Evolutionary conservation across 2,797 vertebrate genomes (phyloP).

Genomic region (Megalops cyprinoides): DNA sequence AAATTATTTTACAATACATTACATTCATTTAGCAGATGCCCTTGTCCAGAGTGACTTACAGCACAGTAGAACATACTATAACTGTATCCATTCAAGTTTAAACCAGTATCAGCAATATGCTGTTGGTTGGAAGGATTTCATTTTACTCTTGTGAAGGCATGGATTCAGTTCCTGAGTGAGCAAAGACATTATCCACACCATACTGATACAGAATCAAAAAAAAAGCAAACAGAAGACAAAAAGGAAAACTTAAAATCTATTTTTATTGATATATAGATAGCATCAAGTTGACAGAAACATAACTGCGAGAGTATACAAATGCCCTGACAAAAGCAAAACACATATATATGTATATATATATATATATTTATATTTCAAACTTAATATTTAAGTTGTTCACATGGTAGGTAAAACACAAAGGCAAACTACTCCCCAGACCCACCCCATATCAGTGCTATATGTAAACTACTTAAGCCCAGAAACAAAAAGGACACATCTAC

Average conservation of each 20-base stretch:
- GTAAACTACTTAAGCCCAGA: slow-evolving; percentile 72
- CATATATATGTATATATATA: slow-evolving; percentile 31
- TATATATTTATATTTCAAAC: slow-evolving; percentile 31
- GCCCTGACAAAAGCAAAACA: slow-evolving; percentile 46
- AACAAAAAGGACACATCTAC: slow-evolving; percentile 61
- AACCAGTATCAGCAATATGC: too few relatives aligned
- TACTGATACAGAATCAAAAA: background rate
- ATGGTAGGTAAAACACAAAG: slow-evolving; percentile 82
- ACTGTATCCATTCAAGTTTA: too few relatives aligned
- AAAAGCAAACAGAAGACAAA: background rate
- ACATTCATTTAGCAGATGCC: too few relatives aligned
- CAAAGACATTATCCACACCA: too few relatives aligned
- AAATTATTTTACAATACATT: too few relatives aligned
- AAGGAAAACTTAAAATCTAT: background rate
- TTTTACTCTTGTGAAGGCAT: too few relatives aligned
- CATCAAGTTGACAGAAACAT: slow-evolving; percentile 3
- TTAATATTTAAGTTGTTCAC: slow-evolving; percentile 87
- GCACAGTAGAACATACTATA: too few relatives aligned
- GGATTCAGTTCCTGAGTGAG: too few relatives aligned
- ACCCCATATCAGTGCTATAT: slow-evolving; percentile 69
- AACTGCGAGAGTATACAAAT: slow-evolving; percentile 2
- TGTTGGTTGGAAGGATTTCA: too few relatives aligned
- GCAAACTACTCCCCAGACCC: slow-evolving; percentile 68
- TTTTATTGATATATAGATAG: slow-evolving; percentile 3
- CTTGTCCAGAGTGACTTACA: too few relatives aligned